Evolutionary conservation across 1,140 invertebrate genomes (phyloP).

Genomic region (Eupristina koningsbergeri): DNA sequence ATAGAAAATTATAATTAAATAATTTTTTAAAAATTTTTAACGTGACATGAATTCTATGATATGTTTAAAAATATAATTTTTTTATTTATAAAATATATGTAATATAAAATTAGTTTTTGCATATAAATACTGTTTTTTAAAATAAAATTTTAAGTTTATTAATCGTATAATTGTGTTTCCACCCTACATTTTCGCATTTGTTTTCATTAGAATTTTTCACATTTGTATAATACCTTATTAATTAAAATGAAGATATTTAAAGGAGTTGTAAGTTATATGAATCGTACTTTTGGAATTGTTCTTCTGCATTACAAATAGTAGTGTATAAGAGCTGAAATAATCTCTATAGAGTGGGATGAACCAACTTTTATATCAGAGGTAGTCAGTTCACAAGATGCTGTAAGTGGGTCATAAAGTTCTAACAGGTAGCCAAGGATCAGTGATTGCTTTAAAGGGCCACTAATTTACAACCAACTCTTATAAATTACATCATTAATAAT

Average conservation of each 20-base stretch:
- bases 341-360: background rate
- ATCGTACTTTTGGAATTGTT: background rate
- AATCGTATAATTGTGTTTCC: too few relatives aligned
- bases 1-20: too few relatives aligned
- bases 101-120: too few relatives aligned
- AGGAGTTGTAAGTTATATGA: background rate
- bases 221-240: too few relatives aligned
- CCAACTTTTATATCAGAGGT: background rate
- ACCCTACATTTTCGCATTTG: too few relatives aligned
- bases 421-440: background rate
- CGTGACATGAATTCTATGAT: too few relatives aligned
- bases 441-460: background rate
- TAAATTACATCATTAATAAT: background rate
- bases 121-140: too few relatives aligned
- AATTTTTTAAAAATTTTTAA: too few relatives aligned
- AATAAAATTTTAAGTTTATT: too few relatives aligned
- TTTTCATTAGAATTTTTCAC: too few relatives aligned
- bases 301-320: background rate
- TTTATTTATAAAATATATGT: too few relatives aligned
- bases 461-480: background rate
- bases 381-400: background rate
- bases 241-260: background rate
- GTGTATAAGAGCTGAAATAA: background rate
- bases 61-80: too few relatives aligned
- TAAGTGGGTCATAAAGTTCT: background rate